Base-by-base conservation (phyloP, 2,888 invertebrate species). In the Tenthredo livida region DNA sequence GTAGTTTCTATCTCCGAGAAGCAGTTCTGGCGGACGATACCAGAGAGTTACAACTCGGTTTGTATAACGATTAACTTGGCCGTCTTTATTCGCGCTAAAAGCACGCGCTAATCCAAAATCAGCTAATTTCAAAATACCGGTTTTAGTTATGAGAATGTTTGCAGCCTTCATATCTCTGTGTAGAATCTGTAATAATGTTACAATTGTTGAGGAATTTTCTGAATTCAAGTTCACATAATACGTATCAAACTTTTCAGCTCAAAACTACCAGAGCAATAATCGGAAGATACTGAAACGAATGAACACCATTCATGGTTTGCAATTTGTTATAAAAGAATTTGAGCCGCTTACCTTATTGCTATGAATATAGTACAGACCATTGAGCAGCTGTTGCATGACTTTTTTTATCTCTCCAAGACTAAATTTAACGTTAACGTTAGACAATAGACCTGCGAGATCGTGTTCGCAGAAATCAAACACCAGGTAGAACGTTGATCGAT, bases 401-500 rank as follows among this genome's bases (percentile, higher is more conserved):
- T 98, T 98, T 92, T 99, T 99, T 43, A 99, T 98, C 94, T 99
- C 99, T 0, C 98, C 98, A 89, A 99, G 95, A 90, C 97, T 98
- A 92, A 99, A 99, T 94, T 98, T 98, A 0, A 99, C 98, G 93
- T 98, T 98, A 21, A 97, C 97, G 93, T 99, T 99, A 0, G 98
- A 98, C 10, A 99, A 93, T 65, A 99, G 94, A 0, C 99, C 99
- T 7, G 99, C 99, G 88, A 99, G 95, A 94, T 99, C 99, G 91
- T 99, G 99, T 92, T 99, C 99, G 92, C 99, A 99, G 92, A 99
- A 99, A 90, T 99, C 99, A 93, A 99, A 99, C 4, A 99, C 98
- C 86, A 99, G 94, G 92, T 98, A 99, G 92, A 98, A 98, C 0
- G 98, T 98, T 6, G 97, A 97, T 87, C 97, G 94, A 91, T 96